These are phyloP conservation scores for Prionailurus viverrinus DNA, from an alignment of 2,113 vertebrate species.

Conservation along the genomic window DNA sequence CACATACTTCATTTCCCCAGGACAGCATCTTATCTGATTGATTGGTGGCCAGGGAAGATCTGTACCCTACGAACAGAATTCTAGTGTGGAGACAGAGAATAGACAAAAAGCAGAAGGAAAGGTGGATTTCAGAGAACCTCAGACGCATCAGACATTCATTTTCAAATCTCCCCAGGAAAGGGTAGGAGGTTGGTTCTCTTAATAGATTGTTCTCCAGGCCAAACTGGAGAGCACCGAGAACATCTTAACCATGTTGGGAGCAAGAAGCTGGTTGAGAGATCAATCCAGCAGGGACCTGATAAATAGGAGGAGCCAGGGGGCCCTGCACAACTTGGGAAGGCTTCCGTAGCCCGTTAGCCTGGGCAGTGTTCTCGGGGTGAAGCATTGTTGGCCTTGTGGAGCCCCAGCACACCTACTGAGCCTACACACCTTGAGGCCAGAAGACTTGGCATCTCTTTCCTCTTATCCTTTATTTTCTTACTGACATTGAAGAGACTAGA, in stretches of 20 bases:
- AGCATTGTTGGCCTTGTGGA: not conserved
- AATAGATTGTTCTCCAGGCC: not conserved
- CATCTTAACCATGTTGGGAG: not conserved
- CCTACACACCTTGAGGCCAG: not conserved
- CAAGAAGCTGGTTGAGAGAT: not conserved
- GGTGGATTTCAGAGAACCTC: not conserved
- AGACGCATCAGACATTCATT: not conserved
- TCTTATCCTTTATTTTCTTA: constrained; percentile 17
- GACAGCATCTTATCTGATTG: constrained; percentile 57
- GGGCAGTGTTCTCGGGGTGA: not conserved
- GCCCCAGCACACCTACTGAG: not conserved
- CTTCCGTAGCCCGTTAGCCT: not conserved
- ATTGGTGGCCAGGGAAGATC: constrained; percentile 57
- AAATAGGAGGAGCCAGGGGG: not conserved
- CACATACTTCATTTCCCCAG: constrained; percentile 72
- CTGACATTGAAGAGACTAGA: not conserved
- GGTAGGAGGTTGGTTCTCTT: not conserved
- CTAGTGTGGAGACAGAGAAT: not conserved
- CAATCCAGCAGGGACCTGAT: not conserved
- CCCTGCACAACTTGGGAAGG: not conserved
- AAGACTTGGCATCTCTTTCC: not conserved
- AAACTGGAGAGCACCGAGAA: not conserved
- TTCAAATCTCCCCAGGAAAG: not conserved
- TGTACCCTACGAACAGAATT: not conserved
- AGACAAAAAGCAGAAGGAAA: not conserved